Conservation (phyloP, 2,888 invertebrate genomes). For the Ecliptopera silaceata region DNA sequence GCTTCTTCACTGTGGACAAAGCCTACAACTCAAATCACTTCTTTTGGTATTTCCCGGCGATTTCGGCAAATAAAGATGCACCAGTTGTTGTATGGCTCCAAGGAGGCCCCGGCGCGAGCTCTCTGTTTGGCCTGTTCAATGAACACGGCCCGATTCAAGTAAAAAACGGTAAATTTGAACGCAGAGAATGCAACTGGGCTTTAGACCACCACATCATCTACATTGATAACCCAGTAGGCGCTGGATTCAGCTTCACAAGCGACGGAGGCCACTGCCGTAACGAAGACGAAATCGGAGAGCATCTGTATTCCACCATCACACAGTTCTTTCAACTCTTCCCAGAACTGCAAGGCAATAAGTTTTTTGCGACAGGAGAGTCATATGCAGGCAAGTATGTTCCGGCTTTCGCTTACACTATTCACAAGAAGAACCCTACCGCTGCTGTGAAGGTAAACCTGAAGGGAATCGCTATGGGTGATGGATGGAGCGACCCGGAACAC, state of each 20-base stretch:
- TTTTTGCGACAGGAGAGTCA: conserved; percentile 94
- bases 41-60: conserved; percentile 94
- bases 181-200: conserved; percentile 90
- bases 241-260: conserved; percentile 94
- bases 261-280: conserved; percentile 90
- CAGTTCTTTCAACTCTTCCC: conserved; percentile 94
- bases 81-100: conserved; percentile 92
- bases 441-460: conserved; percentile 88
- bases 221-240: conserved; percentile 96
- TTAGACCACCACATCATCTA: conserved; percentile 90
- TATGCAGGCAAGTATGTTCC: conserved; percentile 92
- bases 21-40: conserved; percentile 91
- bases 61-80: conserved; percentile 64
- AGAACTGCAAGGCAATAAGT: conserved; percentile 87
- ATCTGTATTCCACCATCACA: conserved; percentile 88
- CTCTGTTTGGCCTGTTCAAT: conserved; percentile 89
- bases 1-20: conserved; percentile 92
- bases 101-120: conserved; percentile 92
- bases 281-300: conserved; percentile 90
- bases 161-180: conserved; percentile 62
- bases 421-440: conserved; percentile 83
- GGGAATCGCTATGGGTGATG: conserved; percentile 91
- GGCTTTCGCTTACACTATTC: conserved; percentile 88
- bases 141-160: conserved; percentile 89
- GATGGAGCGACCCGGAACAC: conserved; percentile 89